phyloP scores from a whole-genome alignment of 2,888 invertebrate genomes.

The Odiellus spinosus region DNA sequence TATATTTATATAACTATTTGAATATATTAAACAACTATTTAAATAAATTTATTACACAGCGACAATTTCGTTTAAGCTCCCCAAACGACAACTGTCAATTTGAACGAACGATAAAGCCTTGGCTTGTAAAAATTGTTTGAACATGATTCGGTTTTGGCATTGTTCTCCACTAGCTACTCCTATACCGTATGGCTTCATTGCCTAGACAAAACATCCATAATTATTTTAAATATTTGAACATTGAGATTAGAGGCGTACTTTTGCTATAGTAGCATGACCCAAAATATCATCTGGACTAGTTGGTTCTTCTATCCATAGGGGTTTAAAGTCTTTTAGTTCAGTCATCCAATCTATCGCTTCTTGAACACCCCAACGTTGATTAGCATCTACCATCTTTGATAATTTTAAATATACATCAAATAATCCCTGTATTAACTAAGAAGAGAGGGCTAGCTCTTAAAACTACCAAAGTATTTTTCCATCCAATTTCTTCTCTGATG shows the following conservation, averaged over 20 bases:
- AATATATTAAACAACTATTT: no score
- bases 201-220: slow-evolving; percentile 26
- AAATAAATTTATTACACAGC: no score
- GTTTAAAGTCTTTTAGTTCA: slow-evolving; percentile 51
- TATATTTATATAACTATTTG: no score
- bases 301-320: slow-evolving; percentile 82
- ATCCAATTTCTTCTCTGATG: slow-evolving; percentile 59
- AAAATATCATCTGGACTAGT: slow-evolving; percentile 78
- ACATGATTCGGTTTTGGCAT: slow-evolving; percentile 79
- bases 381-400: slow-evolving; percentile 64
- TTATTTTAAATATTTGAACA: no score
- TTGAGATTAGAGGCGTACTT: no score
- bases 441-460: no score
- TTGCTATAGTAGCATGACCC: slow-evolving; percentile 65
- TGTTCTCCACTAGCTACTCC: slow-evolving; percentile 83
- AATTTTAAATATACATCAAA: no score
- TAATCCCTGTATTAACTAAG: no score
- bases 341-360: slow-evolving; percentile 77
- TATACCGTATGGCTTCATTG: slow-evolving; percentile 49
- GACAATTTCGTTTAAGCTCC: slow-evolving; percentile 72
- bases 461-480: slow-evolving; percentile 51
- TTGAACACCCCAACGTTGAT: slow-evolving; percentile 72
- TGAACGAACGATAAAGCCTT: slow-evolving; percentile 72
- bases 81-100: slow-evolving; percentile 73
- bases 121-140: slow-evolving; percentile 72